phyloP scores from a whole-genome alignment of 2,888 invertebrate genomes.

The Rhagophthalmus giganteus region DNA sequence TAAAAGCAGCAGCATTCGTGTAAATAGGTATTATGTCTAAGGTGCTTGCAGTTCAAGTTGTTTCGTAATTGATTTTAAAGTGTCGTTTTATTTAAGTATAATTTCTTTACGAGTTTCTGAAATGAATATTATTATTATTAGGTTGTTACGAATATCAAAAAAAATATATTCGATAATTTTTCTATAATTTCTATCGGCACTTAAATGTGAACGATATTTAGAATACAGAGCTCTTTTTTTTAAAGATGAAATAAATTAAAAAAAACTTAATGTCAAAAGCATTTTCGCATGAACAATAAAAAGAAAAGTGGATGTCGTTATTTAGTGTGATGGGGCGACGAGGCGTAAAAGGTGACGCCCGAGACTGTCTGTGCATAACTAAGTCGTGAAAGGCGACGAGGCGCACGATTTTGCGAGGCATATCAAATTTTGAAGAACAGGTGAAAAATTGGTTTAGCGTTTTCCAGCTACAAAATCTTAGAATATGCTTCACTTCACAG shows the following conservation, averaged over 20 bases:
- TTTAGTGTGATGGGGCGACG: constrained; percentile 44
- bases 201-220: no score
- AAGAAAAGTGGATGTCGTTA: constrained; percentile 46
- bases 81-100: no score
- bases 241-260: not conserved
- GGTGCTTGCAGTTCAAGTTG: no score
- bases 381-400: constrained; percentile 29
- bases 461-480: constrained; percentile 28
- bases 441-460: constrained; percentile 41
- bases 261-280: constrained; percentile 3
- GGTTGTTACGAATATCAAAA: no score
- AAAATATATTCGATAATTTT: no score
- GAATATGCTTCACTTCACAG: constrained; percentile 27
- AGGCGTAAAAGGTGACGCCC: constrained; percentile 34
- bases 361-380: constrained; percentile 34
- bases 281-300: constrained; percentile 17
- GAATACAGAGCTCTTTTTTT: no score
- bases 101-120: no score
- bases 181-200: no score
- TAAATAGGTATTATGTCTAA: no score
- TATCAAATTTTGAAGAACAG: constrained; percentile 39
- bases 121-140: no score
- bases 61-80: no score
- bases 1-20: no score
- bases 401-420: constrained; percentile 29